Evolutionary conservation across 2,888 invertebrate genomes (phyloP).

Genomic region (Ashinkailepas kermadecensis): DNA sequence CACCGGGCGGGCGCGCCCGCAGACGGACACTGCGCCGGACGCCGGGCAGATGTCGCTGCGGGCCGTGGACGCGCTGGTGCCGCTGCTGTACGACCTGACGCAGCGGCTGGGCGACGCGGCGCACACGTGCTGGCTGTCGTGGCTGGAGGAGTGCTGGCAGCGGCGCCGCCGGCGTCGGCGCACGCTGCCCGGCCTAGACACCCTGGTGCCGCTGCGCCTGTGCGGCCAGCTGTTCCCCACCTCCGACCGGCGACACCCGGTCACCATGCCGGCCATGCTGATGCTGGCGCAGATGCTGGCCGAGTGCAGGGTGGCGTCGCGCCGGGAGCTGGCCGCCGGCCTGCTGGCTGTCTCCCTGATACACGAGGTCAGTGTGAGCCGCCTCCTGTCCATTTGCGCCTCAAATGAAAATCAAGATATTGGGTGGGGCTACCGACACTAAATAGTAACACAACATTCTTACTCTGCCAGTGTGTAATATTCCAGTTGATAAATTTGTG

Average conservation of each 20-base stretch:
- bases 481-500: too few relatives aligned
- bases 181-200: background rate
- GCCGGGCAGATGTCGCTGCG: slow-evolving; percentile 7
- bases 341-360: slow-evolving; percentile 64
- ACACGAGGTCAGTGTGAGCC: slow-evolving; percentile 53
- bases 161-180: background rate
- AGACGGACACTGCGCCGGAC: background rate
- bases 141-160: background rate
- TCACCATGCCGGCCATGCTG: slow-evolving; percentile 73
- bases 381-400: background rate
- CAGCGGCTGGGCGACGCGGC: slow-evolving; percentile 14
- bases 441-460: too few relatives aligned
- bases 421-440: too few relatives aligned
- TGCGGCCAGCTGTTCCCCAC: slow-evolving; percentile 74
- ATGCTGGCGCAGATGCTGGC: slow-evolving; percentile 72
- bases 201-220: slow-evolving; percentile 69
- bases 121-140: background rate
- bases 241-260: slow-evolving; percentile 80
- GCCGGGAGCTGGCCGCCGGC: slow-evolving; percentile 65
- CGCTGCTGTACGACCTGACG: slow-evolving; percentile 16
- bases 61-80: slow-evolving; percentile 6
- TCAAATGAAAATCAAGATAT: too few relatives aligned
- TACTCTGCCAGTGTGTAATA: too few relatives aligned
- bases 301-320: slow-evolving; percentile 54
- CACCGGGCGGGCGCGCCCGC: background rate